Evolutionary conservation across 2,888 invertebrate genomes (phyloP).

Genomic region (Plutella xylostella): DNA sequence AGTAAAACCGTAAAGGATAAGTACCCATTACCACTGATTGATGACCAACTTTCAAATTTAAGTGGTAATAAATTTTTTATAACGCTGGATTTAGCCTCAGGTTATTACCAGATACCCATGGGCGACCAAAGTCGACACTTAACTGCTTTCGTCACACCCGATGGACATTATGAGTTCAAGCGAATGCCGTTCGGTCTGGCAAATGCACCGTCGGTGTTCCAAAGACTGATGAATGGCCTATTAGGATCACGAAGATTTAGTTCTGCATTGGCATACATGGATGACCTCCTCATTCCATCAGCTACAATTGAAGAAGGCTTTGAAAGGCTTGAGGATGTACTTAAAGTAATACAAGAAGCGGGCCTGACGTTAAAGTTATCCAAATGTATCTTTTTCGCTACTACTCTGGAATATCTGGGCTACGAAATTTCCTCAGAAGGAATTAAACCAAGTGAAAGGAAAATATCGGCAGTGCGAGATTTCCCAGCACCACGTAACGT

Average conservation of each 20-base stretch:
- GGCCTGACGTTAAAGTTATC: neutral
- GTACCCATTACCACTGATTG: constrained; percentile 2
- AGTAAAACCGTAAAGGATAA: constrained; percentile 4
- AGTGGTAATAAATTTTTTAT: constrained; percentile 1
- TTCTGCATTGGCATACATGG: neutral
- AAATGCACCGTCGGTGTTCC: neutral
- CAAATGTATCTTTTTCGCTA: neutral
- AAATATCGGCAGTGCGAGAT: neutral
- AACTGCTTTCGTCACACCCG: neutral
- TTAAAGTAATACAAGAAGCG: neutral
- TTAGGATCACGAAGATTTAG: neutral
- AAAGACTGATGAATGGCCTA: neutral
- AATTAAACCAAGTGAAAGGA: neutral
- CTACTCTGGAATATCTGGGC: constrained; percentile 1
- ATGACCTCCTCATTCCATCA: neutral
- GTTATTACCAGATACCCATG: neutral
- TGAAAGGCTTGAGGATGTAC: neutral
- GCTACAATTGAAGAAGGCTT: neutral
- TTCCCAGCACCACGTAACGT: neutral
- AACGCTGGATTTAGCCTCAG: neutral
- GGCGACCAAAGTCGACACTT: constrained; percentile 12
- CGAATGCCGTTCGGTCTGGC: neutral
- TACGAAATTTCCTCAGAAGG: neutral
- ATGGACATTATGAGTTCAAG: constrained; percentile 1
- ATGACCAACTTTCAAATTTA: constrained; percentile 3